Base-by-base conservation (phyloP, 2,113 vertebrate genomes). In the Etheostoma cragini region DNA sequence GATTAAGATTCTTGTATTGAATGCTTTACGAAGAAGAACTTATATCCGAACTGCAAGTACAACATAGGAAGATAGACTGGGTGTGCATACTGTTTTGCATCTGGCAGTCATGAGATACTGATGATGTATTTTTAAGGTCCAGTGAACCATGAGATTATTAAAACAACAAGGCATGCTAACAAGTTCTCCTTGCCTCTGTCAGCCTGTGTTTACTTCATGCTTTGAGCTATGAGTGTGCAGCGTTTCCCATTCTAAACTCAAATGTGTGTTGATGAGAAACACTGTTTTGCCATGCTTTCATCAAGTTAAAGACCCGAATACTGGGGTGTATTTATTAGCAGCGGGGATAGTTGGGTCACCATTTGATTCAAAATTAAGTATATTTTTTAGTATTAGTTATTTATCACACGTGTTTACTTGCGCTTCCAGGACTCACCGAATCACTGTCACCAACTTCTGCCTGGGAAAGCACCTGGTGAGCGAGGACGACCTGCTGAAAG, bases 391-490 rank as follows among this genome's bases (percentile, higher is more conserved):
- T 21, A 6, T 14, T n/a, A 13, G 30, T 13, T 68, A 53, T 54
- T 76, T 7, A 74, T 47, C 11, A 16, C 3, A 6, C 49, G 3
- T 76, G 66, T 82, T 38, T 75, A 38, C 83, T 64, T 88, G 26
- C 84, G 52, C 14, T 73, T 58, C 0, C 65, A 99, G 98, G 93
- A 99, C 98, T 52, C 98, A 99, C 72, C 91, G 98, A 75, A 99
- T 99, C 93, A 99, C 98, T 74, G 98, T 99, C 90, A 99, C 98
- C 38, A 99, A 99, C 94, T 99, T 99, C 95, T 99, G 98, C 93
- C 96, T 99, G 6, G 98, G 98, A 63, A 99, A 99, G 91, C 98
- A 99, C 94, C 96, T 99, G 22, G 98, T 99, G 92, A 99, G 98
- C 0, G 98, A 99, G 82, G 98, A 98, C 0, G 98, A 99, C 93